A percentile compares a stretch with the other conserved stretches of the same genome.
Evolutionary conservation across 2,113 vertebrate species (phyloP).

Genomic region (Lampris megalopsis): DNA sequence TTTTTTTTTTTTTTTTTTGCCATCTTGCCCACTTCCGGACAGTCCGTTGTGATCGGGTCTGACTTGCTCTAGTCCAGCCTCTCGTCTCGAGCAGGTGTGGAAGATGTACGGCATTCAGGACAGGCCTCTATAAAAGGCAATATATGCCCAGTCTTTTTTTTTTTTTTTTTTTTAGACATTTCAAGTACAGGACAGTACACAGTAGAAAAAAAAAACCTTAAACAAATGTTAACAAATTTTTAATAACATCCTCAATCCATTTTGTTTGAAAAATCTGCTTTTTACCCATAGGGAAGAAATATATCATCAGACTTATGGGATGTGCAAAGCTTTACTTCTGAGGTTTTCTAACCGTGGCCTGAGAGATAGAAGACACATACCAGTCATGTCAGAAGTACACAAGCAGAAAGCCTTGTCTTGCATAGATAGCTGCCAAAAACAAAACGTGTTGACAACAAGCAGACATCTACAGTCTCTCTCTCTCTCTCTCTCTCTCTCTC

Average conservation of each 20-base stretch:
- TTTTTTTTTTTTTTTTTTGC: constrained; percentile 49
- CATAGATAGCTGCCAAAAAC: constrained; percentile 64
- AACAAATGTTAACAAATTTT: constrained; percentile 21
- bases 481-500: constrained; percentile 32
- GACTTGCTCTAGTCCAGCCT: constrained; percentile 30
- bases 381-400: constrained; percentile 47
- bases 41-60: constrained; percentile 25
- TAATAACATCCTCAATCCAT: constrained; percentile 20
- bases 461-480: constrained; percentile 23
- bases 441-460: constrained; percentile 49
- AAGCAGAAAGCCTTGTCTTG: constrained; percentile 59
- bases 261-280: constrained; percentile 27
- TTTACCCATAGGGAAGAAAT: constrained; percentile 36
- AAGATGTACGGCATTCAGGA: constrained; percentile 71
- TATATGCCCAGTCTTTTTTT: constrained; percentile 4
- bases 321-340: constrained; percentile 38
- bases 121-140: constrained; percentile 60
- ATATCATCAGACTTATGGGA: constrained; percentile 46
- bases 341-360: constrained; percentile 32
- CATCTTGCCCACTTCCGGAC: constrained; percentile 36
- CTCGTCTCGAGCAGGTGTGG: constrained; percentile 42
- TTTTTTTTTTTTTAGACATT: background rate
- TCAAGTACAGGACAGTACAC: constrained; percentile 54
- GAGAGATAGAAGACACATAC: constrained; percentile 35
- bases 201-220: constrained; percentile 25